These are phyloP conservation scores for Formicarius rufipectus DNA, from an alignment of 2,113 vertebrate species.

Conservation along the genomic window DNA sequence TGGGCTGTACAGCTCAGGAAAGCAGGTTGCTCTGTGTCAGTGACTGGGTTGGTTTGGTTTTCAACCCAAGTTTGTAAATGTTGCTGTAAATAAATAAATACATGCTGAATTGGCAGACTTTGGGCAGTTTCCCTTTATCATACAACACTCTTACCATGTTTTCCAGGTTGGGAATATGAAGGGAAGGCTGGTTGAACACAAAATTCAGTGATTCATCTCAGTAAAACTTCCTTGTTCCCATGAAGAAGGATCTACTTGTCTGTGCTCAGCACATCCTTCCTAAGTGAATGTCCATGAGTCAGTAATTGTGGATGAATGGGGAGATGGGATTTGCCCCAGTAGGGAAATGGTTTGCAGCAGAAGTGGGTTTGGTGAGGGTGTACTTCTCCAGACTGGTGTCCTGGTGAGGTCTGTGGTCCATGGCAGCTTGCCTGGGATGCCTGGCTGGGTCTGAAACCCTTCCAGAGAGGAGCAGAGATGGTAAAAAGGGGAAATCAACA, in stretches of 20 bases:
- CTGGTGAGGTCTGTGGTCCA: neutral
- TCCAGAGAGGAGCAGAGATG: neutral
- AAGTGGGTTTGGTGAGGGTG: neutral
- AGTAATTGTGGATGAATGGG: rapidly evolving
- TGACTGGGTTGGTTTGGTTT: no score
- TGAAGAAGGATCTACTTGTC: neutral
- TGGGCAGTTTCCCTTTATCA: neutral
- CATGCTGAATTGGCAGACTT: neutral
- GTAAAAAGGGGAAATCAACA: neutral
- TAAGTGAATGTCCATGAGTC: neutral
- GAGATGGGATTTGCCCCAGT: neutral
- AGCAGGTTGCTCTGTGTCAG: neutral
- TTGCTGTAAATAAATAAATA: neutral
- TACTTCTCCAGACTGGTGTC: rapidly evolving
- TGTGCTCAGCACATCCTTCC: neutral
- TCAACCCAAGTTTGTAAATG: neutral
- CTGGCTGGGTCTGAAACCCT: neutral
- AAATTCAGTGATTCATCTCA: neutral
- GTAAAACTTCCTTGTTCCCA: neutral
- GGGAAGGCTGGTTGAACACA: neutral
- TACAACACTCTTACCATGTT: rapidly evolving
- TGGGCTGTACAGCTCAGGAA: neutral
- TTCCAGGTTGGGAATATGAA: neutral
- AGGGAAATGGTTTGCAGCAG: neutral
- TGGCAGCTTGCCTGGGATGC: neutral